phyloP scores from a whole-genome alignment of 2,113 vertebrate genomes.

The Podarcis muralis region DNA sequence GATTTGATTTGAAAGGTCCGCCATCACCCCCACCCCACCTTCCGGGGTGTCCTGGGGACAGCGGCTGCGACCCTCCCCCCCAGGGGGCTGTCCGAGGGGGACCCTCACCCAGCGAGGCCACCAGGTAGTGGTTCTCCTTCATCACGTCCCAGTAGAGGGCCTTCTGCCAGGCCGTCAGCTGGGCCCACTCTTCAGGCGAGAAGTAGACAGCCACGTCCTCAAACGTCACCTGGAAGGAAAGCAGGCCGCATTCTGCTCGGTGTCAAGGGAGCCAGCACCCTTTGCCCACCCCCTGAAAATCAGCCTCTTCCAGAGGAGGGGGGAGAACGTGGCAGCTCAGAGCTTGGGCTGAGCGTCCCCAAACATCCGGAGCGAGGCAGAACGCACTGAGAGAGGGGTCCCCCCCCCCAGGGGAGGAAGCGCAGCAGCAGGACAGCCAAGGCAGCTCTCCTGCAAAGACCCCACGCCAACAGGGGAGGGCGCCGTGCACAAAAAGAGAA shows the following conservation, averaged over 20 bases:
- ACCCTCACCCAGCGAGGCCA: slow-evolving; percentile 16
- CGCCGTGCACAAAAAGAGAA: too few relatives aligned
- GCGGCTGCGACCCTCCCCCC: not conserved
- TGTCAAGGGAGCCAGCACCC: too few relatives aligned
- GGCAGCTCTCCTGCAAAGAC: not conserved
- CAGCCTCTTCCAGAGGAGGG: not conserved
- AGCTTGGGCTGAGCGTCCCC: not conserved
- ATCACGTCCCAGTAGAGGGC: slow-evolving; percentile 35
- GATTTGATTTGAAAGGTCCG: not conserved
- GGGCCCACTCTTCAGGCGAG: slow-evolving; percentile 23
- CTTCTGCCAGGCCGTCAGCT: slow-evolving; percentile 8
- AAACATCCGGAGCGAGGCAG: not conserved
- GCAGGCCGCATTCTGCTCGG: not conserved
- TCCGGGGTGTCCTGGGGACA: not conserved
- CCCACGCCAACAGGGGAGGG: too few relatives aligned
- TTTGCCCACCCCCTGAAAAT: not conserved
- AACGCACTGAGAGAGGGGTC: not conserved
- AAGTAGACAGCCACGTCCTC: slow-evolving; percentile 35
- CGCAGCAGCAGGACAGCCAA: not conserved
- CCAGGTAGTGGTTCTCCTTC: slow-evolving; percentile 18
- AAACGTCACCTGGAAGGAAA: slow-evolving; percentile 19
- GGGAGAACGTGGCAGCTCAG: not conserved
- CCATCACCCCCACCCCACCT: not conserved
- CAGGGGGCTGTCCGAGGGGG: not conserved
- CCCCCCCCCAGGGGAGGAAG: not conserved